Base-by-base conservation (phyloP, 2,113 vertebrate species). In the Ceyx margarethae region DNA sequence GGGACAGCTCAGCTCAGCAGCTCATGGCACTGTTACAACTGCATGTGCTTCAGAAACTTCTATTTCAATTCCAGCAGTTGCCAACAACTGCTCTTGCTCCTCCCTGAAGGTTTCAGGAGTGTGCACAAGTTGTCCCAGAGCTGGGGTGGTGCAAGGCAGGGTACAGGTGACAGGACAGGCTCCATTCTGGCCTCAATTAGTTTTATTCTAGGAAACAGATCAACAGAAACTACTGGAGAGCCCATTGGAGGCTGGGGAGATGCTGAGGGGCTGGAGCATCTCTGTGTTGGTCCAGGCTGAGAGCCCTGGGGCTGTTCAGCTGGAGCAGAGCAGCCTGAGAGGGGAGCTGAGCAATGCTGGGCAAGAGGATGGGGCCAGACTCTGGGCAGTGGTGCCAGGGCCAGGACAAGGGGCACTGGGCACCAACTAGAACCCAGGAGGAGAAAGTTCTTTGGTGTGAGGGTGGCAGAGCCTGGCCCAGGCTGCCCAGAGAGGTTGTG, bases 41-140 rank as follows among this genome's bases (percentile, higher is more conserved):
- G 45, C 60, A 68, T 65, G 0, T 4, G 6, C n/a, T 73, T 57
- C 54, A 64, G 11, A 79, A 65, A 8, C 2, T 0, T 4, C 26
- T 62, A 9, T 6, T 81, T 68, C 40, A 74, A 7, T 9, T 61
- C 16, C 48, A 28, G 28, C 31, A 77, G n/a, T 56, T 90, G 53
- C 23, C 3, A 53, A 22, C 21, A 62, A 35, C 31, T 33, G 23
- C 40, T 37, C 50, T 43, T 51, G 33, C 10, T 66, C 40, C 65
- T 35, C 22, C 19, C 64, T 77, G 54, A 6, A 85, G 22, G 25
- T 17, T 73, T 15, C 31, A 28, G 50, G 26, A 28, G 31, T 48
- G 28, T 4, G 10, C 6, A 4, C n/a, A 40, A 2, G 1, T 46
- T 66, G 26, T 68, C 11, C 22, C 43, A 35, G 3, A 22, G 18